Evolutionary conservation across 2,888 invertebrate species (phyloP).

Genomic region (Choristoneura rosaceana): DNA sequence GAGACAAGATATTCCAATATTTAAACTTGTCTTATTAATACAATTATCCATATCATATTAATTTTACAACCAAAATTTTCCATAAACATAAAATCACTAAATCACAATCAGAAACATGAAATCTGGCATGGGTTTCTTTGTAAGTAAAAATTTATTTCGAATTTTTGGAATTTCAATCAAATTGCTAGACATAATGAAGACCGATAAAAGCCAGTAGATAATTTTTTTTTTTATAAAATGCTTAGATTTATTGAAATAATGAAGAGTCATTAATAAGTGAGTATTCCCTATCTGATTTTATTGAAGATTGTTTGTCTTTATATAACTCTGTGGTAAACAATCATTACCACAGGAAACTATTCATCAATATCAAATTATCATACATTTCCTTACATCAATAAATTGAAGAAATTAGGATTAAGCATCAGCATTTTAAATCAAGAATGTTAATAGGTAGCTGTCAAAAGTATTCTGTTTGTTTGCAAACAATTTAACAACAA

Average conservation of each 20-base stretch:
- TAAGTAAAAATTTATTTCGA: too few species aligned
- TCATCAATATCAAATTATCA: not conserved
- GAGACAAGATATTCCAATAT: too few species aligned
- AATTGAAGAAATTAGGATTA: not conserved
- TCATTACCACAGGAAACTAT: not conserved
- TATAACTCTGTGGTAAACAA: not conserved
- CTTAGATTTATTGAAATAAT: not conserved
- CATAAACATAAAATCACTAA: too few species aligned
- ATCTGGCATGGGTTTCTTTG: too few species aligned
- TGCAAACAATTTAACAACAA: constrained; percentile 24
- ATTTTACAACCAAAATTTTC: too few species aligned
- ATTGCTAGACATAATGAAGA: too few species aligned
- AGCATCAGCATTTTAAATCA: constrained; percentile 17
- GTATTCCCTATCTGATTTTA: not conserved
- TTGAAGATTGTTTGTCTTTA: not conserved
- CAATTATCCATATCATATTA: too few species aligned
- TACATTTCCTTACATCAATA: not conserved
- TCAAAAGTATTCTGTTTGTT: constrained; percentile 32
- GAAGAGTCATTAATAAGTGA: not conserved
- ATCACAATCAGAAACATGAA: too few species aligned
- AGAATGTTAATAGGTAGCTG: constrained; percentile 26
- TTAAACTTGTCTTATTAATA: too few species aligned
- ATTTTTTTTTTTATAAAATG: too few species aligned
- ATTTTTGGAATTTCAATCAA: not conserved
- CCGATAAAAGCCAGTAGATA: too few species aligned